Percentiles rank a stretch among this genome's conserved stretches.
Conservation (phyloP, 2,888 invertebrate species). For the Hofmannophila pseudospretella region DNA sequence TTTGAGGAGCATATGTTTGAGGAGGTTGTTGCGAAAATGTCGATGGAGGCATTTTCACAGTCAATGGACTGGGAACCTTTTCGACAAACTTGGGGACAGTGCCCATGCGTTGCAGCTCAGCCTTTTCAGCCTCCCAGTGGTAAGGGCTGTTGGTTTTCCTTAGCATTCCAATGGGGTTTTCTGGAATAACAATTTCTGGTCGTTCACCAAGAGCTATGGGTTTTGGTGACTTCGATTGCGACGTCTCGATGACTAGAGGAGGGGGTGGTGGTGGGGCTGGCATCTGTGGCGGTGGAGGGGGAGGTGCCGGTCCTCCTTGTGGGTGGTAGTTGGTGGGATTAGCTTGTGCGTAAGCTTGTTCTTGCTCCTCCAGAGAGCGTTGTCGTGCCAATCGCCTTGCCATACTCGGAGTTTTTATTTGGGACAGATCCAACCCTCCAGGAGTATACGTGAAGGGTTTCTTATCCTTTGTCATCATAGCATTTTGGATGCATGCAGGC, state of each 20-base stretch:
- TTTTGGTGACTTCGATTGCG: conserved; percentile 71
- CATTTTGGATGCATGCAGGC: conserved; percentile 93
- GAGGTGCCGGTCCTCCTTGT: conserved; percentile 58
- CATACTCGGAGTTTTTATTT: conserved; percentile 94
- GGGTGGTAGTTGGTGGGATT: conserved; percentile 38
- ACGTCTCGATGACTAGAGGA: conserved; percentile 75
- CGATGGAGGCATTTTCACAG: conserved; percentile 64
- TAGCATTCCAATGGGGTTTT: conserved; percentile 83
- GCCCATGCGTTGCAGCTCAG: conserved; percentile 72
- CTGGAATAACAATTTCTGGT: conserved; percentile 86
- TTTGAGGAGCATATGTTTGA: conserved; percentile 52
- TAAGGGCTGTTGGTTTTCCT: conserved; percentile 84
- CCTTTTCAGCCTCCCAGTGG: conserved; percentile 79
- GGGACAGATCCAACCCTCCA: conserved; percentile 93
- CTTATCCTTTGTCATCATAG: conserved; percentile 97
- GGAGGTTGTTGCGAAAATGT: conserved; percentile 60
- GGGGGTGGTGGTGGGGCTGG: conserved; percentile 79
- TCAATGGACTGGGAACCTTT: conserved; percentile 66
- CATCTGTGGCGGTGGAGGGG: conserved; percentile 65
- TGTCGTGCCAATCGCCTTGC: conserved; percentile 84
- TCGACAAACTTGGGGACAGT: conserved; percentile 64
- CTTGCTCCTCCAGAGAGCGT: conserved; percentile 79
- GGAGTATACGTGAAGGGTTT: conserved; percentile 98
- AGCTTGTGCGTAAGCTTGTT: conserved; percentile 52
- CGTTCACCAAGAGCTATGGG: conserved; percentile 77